Evolutionary conservation across 2,113 vertebrate species (phyloP).

Genomic region (Pao palembangensis): DNA sequence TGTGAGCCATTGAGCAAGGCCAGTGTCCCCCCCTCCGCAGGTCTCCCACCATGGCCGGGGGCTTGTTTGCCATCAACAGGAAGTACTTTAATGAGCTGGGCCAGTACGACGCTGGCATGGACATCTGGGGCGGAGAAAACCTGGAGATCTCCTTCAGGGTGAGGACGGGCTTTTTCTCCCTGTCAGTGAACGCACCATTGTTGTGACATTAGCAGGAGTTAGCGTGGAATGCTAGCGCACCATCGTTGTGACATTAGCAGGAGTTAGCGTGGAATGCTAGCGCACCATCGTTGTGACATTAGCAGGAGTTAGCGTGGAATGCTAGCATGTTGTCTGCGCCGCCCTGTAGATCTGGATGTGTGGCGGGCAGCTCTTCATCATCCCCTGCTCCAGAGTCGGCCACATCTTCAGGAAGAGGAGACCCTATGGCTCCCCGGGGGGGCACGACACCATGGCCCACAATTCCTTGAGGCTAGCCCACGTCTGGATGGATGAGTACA

Average conservation of each 20-base stretch:
- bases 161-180: neutral
- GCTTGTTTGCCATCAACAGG: constrained; percentile 95
- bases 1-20: too few species aligned
- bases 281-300: too few species aligned
- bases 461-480: constrained; percentile 91
- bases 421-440: constrained; percentile 90
- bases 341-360: constrained; percentile 95
- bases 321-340: neutral
- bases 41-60: constrained; percentile 97
- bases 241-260: too few species aligned
- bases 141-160: constrained; percentile 98
- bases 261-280: neutral
- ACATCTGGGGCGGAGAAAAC: constrained; percentile 98
- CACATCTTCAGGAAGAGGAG: constrained; percentile 97
- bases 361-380: constrained; percentile 88
- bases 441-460: constrained; percentile 95
- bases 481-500: constrained; percentile 97
- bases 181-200: constrained; percentile 3
- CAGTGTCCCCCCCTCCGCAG: constrained; percentile 53
- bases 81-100: constrained; percentile 90
- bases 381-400: constrained; percentile 94
- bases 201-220: too few species aligned
- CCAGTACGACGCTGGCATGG: constrained; percentile 94
- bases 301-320: too few species aligned
- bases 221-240: neutral